These are phyloP conservation scores for Celastrina argiolus DNA, from an alignment of 2,888 invertebrate genomes.

Conservation along the genomic window DNA sequence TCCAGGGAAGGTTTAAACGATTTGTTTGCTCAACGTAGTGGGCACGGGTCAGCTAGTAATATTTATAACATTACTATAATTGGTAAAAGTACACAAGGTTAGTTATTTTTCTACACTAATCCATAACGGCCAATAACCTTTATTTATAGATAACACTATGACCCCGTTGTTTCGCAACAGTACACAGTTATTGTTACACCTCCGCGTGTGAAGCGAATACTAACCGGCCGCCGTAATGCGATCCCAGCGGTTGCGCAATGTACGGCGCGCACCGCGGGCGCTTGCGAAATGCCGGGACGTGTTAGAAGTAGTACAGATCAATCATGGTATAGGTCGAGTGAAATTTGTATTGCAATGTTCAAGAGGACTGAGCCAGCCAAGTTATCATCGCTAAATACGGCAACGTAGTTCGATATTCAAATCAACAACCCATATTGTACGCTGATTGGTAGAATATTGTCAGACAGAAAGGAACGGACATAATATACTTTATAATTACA, in stretches of 20 bases:
- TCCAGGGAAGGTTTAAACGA: no score
- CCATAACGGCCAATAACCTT: slow-evolving; percentile 3
- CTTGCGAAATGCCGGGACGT: not conserved
- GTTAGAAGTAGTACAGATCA: not conserved
- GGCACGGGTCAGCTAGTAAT: no score
- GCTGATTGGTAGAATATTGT: no score
- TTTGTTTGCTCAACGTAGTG: no score
- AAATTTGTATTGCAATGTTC: not conserved
- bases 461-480: no score
- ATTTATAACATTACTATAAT: no score
- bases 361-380: not conserved
- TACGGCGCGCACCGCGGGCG: not conserved
- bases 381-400: no score
- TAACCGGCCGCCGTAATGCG: slow-evolving; percentile 4
- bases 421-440: no score
- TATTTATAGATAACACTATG: not conserved
- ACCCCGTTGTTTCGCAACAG: not conserved
- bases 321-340: slow-evolving; percentile 1
- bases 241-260: slow-evolving; percentile 1
- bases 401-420: no score
- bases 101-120: not conserved
- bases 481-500: no score
- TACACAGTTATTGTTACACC: slow-evolving; percentile 15
- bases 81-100: no score
- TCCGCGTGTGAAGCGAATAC: slow-evolving; percentile 21